Evolutionary conservation across 2,113 vertebrate species (phyloP).

Genomic region (Eira barbara): DNA sequence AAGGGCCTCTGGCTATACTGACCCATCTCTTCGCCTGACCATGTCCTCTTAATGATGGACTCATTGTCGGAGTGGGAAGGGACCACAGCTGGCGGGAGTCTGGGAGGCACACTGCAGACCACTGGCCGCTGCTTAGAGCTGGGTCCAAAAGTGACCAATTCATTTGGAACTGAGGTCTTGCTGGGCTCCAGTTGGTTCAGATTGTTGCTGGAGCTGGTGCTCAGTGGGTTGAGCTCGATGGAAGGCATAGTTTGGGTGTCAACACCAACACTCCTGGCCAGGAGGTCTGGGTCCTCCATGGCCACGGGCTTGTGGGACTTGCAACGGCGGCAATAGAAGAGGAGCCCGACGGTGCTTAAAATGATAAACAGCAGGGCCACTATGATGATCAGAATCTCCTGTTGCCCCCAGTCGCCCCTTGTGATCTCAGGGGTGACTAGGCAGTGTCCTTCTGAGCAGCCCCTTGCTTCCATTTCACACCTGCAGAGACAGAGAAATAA

Average conservation of each 20-base stretch:
- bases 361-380: slow-evolving; percentile 80
- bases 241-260: slow-evolving; percentile 81
- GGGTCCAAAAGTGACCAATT: slow-evolving; percentile 81
- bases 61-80: slow-evolving; percentile 90
- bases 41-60: slow-evolving; percentile 91
- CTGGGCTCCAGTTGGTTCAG: slow-evolving; percentile 83
- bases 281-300: slow-evolving; percentile 92
- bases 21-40: slow-evolving; percentile 95
- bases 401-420: slow-evolving; percentile 76
- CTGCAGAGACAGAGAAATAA: slow-evolving; percentile 74
- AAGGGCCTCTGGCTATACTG: slow-evolving; percentile 60
- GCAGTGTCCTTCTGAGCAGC: slow-evolving; percentile 86
- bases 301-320: slow-evolving; percentile 89
- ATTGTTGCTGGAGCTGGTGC: slow-evolving; percentile 80
- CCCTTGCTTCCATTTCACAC: slow-evolving; percentile 83
- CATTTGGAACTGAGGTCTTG: slow-evolving; percentile 75
- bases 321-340: slow-evolving; percentile 80
- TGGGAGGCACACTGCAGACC: slow-evolving; percentile 96
- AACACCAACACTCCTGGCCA: slow-evolving; percentile 88
- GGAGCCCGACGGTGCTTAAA: slow-evolving; percentile 72
- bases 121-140: slow-evolving; percentile 81
- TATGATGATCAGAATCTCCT: slow-evolving; percentile 86
- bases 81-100: slow-evolving; percentile 85
- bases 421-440: slow-evolving; percentile 75
- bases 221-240: slow-evolving; percentile 89